Base-by-base conservation (phyloP, 1,140 invertebrate genomes). In the Dendroctonus valens region DNA sequence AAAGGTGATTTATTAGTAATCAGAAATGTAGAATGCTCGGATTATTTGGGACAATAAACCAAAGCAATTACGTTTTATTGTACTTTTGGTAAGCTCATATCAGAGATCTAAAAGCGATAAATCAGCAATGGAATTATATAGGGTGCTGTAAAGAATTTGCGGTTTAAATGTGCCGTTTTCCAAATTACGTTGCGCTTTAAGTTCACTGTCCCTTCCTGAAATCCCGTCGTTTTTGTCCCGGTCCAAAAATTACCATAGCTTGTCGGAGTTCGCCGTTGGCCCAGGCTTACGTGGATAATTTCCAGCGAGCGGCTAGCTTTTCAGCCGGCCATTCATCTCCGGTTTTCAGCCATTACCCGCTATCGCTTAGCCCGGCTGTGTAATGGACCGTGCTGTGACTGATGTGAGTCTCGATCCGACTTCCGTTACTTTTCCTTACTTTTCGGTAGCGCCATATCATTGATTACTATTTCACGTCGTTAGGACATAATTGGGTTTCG, bases 381-480 rank as follows among this genome's bases (percentile, higher is more conserved):
- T 75, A 75, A 75, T 75, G 72, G 74, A 73, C 71, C 74, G 72
- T 75, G 67, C 70, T 72, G 70, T 75, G 74, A 75, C 67, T 74
- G 72, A 75, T 75, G 71, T 66, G 57, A 68, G 64, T 67, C 50
- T 64, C 69, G 60, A 55, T 64, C 54, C 66, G 51, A 55, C 51
- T 44, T 50, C 62, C 62, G 62, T 41, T 53, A 58, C 62, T 65
- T 65, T 65, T 65, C 53, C 53, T 65, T 57, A 15, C 8, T 50
- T 50, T 49, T 49, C 41, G 41, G 12, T 48, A 57, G 14, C 14
- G 46, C 14, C 11, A 52, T 57, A 65, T 26, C 46, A 52, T 55
- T 58, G 62, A 58, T 58, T 58, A 44, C 55, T 44, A 42, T 44
- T 55, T 12, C 7, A 37, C 38, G 55, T 26, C 41, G 26, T 58